Conservation (phyloP, 2,113 vertebrate genomes). For the Caranx melampygus region DNA sequence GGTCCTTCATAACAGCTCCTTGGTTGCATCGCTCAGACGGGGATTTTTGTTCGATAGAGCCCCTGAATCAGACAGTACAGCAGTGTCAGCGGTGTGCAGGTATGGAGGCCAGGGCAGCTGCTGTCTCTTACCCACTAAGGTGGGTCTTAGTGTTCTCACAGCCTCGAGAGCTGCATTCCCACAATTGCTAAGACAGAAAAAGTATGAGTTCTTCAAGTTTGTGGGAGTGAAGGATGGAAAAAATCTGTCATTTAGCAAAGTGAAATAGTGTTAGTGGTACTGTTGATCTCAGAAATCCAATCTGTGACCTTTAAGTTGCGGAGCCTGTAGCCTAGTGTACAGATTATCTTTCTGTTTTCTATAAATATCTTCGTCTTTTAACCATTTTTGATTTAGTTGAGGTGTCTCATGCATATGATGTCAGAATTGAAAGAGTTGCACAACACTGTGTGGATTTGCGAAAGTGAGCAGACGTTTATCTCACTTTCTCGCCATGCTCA, state of each 20-base stretch:
- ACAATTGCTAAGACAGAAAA: slow-evolving; percentile 45
- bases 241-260: not conserved
- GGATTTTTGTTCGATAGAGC: slow-evolving; percentile 71
- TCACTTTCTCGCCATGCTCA: too few species aligned
- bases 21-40: slow-evolving; percentile 60
- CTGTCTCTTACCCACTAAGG: slow-evolving; percentile 22
- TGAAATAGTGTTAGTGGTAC: not conserved
- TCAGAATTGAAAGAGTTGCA: not conserved
- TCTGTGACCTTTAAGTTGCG: not conserved
- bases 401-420: not conserved
- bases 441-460: not conserved
- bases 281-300: not conserved
- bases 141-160: slow-evolving; percentile 74
- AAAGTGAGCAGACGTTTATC: not conserved
- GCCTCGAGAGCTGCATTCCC: slow-evolving; percentile 65
- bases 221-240: not conserved
- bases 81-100: slow-evolving; percentile 62
- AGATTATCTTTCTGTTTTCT: not conserved
- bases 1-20: slow-evolving; percentile 64
- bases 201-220: slow-evolving; percentile 38
- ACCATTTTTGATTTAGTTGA: not conserved
- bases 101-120: slow-evolving; percentile 51
- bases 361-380: not conserved
- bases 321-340: not conserved
- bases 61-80: slow-evolving; percentile 62